phyloP scores from a whole-genome alignment of 2,113 vertebrate species.

The Orientallactaga bullata region DNA sequence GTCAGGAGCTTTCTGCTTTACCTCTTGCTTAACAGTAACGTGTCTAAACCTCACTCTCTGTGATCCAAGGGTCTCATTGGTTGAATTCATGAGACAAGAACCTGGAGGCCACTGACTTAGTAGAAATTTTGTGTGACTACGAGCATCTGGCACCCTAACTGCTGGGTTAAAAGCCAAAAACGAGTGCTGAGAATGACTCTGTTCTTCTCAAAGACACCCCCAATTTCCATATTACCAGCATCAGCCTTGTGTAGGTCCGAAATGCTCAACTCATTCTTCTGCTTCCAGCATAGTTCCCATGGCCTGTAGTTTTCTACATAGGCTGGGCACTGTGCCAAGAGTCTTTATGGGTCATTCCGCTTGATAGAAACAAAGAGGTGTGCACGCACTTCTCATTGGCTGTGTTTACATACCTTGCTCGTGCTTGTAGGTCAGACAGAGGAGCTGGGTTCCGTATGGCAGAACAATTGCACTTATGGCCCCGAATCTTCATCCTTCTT shows the following conservation, averaged over 20 bases:
- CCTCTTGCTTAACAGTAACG: too few relatives aligned
- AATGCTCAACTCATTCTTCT: neutral
- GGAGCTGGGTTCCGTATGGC: neutral
- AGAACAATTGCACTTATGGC: neutral
- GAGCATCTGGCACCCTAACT: too few relatives aligned
- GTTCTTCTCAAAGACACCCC: too few relatives aligned
- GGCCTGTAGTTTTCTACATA: neutral
- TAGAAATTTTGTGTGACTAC: too few relatives aligned
- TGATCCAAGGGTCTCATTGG: too few relatives aligned
- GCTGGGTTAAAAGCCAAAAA: too few relatives aligned
- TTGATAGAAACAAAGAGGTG: constrained; percentile 17
- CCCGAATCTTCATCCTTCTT: neutral
- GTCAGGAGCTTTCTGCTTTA: too few relatives aligned
- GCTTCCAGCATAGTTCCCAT: neutral
- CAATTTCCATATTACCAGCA: neutral
- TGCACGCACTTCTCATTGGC: neutral
- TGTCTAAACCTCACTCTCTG: too few relatives aligned
- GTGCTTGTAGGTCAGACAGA: neutral
- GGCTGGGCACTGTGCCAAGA: neutral
- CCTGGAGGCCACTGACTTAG: too few relatives aligned
- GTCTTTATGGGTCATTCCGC: neutral
- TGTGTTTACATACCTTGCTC: constrained; percentile 3
- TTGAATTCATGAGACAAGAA: too few relatives aligned
- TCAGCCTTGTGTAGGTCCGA: neutral
- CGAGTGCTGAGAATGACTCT: too few relatives aligned